Base-by-base conservation (phyloP, 23 tunicate genomes). In the Phallusia fumigata region DNA sequence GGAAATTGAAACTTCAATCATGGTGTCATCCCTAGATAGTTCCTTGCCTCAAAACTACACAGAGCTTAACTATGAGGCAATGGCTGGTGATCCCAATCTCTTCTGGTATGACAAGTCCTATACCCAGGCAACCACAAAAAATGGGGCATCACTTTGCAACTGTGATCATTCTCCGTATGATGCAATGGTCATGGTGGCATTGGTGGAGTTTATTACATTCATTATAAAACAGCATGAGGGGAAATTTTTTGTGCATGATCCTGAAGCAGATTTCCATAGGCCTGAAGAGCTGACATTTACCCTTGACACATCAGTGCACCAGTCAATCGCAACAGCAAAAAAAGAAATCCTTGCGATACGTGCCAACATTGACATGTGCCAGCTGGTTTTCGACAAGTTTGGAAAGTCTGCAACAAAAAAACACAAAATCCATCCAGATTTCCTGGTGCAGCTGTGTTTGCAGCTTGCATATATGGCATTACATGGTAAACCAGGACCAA, bases 131-230 rank as follows among this genome's bases (percentile, higher is more conserved):
- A 53, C 81, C 0, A 32, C 84, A 18, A 51, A 22, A 35, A 94
- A 94, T 83, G 98, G 98, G 44, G 86, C 79, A 13, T 24, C 65
- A 30, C 15, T 69, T 2, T 76, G 84, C 28, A 79, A 76, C 35
- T 89, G 98, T 69, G 98, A 94, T 81, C 98, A 94, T 76, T 65
- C 98, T 31, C 98, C 98, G 30, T 89, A 45, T 76, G 98, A 94
- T 79, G 98, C 94, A 12, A 85, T 94, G 98, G 90, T 94, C n/a
- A 86, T 89, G 78, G 79, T 83, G 22, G 90, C 88, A 6, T 32
- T 94, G 74, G 87, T 84, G 80, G 89, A 88, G 69, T 88, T 76
- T 81, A 45, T 80, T 32, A 77, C 84, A 0, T 30, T 18, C 12
- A 28, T 47, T 19, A 45, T 93, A 35, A 58, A 77, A 31, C 76